A percentile compares a stretch with the other conserved stretches of the same genome.
Evolutionary conservation across 2,888 invertebrate genomes (phyloP).

Genomic region (Macrosoma leucophasiata): DNA sequence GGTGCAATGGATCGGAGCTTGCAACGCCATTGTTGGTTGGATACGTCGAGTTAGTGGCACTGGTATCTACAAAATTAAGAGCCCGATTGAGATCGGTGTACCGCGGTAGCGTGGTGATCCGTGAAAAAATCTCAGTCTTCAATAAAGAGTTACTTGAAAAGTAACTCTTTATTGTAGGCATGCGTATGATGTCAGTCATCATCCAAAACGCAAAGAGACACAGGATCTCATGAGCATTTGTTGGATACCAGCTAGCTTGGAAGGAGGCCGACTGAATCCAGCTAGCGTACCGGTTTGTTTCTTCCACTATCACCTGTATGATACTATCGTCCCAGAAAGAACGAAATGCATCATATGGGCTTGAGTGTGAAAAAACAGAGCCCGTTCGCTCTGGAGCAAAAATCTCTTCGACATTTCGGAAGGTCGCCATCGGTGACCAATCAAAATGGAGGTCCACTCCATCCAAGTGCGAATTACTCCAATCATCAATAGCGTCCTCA

Average conservation of each 20-base stretch:
- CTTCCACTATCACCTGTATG: conserved; percentile 5
- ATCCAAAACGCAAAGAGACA: conserved; percentile 5
- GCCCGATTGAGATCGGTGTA: conserved; percentile 19
- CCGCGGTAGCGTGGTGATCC: conserved; percentile 14
- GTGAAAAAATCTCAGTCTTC: conserved; percentile 22
- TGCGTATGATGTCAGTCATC: conserved; percentile 7
- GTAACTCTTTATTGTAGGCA: conserved; percentile 11
- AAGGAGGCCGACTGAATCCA: neutral
- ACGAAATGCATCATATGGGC: conserved; percentile 8
- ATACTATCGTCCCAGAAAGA: conserved; percentile 5
- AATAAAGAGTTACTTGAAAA: conserved; percentile 23
- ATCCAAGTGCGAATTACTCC: neutral
- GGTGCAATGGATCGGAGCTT: conserved; percentile 10
- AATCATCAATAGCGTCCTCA: neutral
- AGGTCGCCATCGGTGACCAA: conserved; percentile 1
- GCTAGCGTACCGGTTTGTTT: conserved; percentile 7
- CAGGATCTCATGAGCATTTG: conserved; percentile 5
- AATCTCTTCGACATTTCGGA: neutral
- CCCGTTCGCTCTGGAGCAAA: neutral
- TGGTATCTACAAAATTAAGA: conserved; percentile 22
- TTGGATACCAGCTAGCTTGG: neutral
- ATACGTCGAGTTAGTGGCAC: conserved; percentile 1
- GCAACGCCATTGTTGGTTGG: neutral
- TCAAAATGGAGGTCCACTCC: conserved; percentile 1
- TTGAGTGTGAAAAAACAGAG: neutral